Evolutionary conservation across 2,888 invertebrate genomes (phyloP), one percentile per base, ranked within the genome.

Genomic region (Zele albiditarsus): DNA sequence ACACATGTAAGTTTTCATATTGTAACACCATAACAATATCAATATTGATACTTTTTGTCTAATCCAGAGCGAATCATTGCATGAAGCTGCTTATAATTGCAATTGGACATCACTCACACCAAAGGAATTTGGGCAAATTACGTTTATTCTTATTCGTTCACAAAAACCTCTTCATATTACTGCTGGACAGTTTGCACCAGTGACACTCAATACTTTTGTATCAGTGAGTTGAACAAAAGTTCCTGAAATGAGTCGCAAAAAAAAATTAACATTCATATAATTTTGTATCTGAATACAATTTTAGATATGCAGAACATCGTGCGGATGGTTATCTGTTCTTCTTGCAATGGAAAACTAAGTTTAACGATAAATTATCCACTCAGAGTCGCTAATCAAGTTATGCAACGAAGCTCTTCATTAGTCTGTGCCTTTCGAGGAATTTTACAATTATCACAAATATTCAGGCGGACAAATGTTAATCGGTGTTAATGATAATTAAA

Each of bases 271-370:
- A 38, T 38, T 10, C 1, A 5, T 10, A 42, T 42, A 25, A 25
- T 25, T 10, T 25, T 42, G 25, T 2, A 27, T 27, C 2, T 16
- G 10, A 8, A 8, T 46, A 46, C 42, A 25, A 23, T 66, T 66
- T 27, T n/a, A 66, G 66, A n/a, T 66, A 46, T 25, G 20, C 3
- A 66, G 42, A 46, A 66, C 33, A 23, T 38, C 63, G 10, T 33
- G 33, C 1, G 25, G 63, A 23, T 63, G 23, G 3, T 12, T 63
- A 3, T 66, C 66, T 5, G 66, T 66, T 27, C 46, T 66, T 14
- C 66, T 42, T 27, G 66, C 66, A 66, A 27, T 66, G 66, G 42
- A 25, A 46, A 10, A 42, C 16, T 66, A 27, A 66, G 25, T 66
- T n/a, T 16, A n/a, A 46, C n/a, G 1, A n/a, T 38, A 10, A 10